Conservation (phyloP, 2,888 invertebrate species). For the Atrina japonica region DNA sequence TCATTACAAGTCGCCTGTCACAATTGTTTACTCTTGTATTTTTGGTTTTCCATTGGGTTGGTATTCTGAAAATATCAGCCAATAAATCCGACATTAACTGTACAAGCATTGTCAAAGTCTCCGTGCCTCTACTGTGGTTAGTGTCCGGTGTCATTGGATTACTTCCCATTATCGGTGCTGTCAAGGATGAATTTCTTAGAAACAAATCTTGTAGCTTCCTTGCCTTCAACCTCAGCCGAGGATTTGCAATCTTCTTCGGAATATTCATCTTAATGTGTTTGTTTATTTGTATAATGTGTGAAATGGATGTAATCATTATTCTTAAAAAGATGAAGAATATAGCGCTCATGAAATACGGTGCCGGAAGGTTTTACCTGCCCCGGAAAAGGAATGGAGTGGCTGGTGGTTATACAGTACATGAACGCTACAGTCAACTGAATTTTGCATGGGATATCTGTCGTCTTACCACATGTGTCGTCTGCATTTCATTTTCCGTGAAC, state of each 20-base stretch:
- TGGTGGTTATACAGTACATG: slow-evolving; percentile 53
- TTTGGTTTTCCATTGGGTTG: slow-evolving; percentile 63
- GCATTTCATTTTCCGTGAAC: slow-evolving; percentile 53
- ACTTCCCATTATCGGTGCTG: slow-evolving; percentile 59
- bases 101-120: slow-evolving; percentile 56
- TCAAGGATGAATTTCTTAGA: slow-evolving; percentile 43
- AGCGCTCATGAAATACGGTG: slow-evolving; percentile 65
- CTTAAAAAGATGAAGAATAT: slow-evolving; percentile 61
- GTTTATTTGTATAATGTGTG: slow-evolving; percentile 56
- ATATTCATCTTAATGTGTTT: slow-evolving; percentile 56
- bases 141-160: slow-evolving; percentile 54
- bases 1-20: slow-evolving; percentile 54
- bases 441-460: slow-evolving; percentile 69
- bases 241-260: slow-evolving; percentile 60
- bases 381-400: slow-evolving; percentile 49
- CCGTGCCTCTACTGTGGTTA: slow-evolving; percentile 56
- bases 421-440: slow-evolving; percentile 63
- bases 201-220: slow-evolving; percentile 61
- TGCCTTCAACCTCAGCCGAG: slow-evolving; percentile 57
- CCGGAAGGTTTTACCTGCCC: slow-evolving; percentile 63
- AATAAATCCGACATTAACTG: slow-evolving; percentile 56
- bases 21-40: slow-evolving; percentile 56
- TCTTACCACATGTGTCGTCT: slow-evolving; percentile 56
- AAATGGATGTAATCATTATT: slow-evolving; percentile 60
- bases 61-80: slow-evolving; percentile 55